Evolutionary conservation across 2,888 invertebrate species (phyloP).

Genomic region (Volucella bombylans): DNA sequence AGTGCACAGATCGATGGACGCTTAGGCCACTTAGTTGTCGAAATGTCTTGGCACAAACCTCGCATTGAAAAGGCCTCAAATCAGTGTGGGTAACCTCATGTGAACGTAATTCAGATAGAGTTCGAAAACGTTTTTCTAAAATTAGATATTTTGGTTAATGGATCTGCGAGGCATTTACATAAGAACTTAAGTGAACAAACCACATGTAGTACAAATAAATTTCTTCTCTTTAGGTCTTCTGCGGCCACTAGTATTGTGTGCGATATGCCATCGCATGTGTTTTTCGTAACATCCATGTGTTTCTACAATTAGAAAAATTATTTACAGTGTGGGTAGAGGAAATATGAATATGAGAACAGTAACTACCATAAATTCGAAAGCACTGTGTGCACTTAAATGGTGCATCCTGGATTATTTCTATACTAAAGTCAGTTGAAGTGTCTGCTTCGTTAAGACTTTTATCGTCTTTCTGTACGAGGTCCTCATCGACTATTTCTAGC

Average conservation of each 20-base stretch:
- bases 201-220: too few relatives aligned
- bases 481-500: too few relatives aligned
- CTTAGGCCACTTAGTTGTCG: conserved; percentile 3
- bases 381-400: background rate
- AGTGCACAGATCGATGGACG: background rate
- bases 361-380: background rate
- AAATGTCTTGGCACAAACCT: conserved; percentile 1
- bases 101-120: background rate
- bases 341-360: too few relatives aligned
- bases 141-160: background rate
- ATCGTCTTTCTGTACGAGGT: background rate
- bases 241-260: background rate
- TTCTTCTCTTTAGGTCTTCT: background rate
- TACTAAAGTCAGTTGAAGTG: background rate
- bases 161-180: too few relatives aligned
- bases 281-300: too few relatives aligned
- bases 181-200: too few relatives aligned
- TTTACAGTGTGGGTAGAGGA: too few relatives aligned
- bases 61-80: background rate
- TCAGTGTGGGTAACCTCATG: background rate
- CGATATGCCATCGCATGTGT: background rate
- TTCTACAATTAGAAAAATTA: too few relatives aligned
- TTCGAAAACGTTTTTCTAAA: conserved; percentile 6
- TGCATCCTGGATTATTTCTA: background rate
- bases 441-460: background rate